A percentile compares a stretch with the other conserved stretches of the same genome.
Conservation (phyloP, 2,888 invertebrate species). For the Apocheima hispidaria region DNA sequence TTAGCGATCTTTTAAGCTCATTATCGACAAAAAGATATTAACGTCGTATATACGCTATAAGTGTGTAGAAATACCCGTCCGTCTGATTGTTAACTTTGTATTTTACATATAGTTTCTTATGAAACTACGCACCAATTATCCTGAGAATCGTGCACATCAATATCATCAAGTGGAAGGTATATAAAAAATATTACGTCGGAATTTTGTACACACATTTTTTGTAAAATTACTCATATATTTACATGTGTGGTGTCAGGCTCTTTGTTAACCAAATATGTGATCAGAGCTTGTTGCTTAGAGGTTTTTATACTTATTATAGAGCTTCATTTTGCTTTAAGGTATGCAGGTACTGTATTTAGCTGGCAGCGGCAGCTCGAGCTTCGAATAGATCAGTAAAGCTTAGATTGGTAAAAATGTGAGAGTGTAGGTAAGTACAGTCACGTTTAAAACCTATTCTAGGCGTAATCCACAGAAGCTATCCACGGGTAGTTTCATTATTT, state of each 20-base stretch:
- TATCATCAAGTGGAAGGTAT: constrained; percentile 13
- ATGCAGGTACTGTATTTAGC: neutral
- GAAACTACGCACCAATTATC: constrained; percentile 9
- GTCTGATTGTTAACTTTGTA: neutral
- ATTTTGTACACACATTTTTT: constrained; percentile 8
- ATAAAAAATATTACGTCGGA: constrained; percentile 3
- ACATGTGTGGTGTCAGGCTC: neutral
- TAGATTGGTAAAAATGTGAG: neutral
- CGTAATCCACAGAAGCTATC: too few relatives aligned
- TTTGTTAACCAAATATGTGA: constrained; percentile 20
- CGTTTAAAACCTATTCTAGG: too few relatives aligned
- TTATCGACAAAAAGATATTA: too few relatives aligned
- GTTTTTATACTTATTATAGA: neutral
- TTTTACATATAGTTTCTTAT: constrained; percentile 9
- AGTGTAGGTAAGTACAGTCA: too few relatives aligned
- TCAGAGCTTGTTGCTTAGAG: neutral
- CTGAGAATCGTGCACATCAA: constrained; percentile 24
- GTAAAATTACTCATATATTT: constrained; percentile 19
- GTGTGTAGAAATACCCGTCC: neutral
- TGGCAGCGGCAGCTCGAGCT: neutral
- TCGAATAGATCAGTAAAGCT: neutral
- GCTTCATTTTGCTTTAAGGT: neutral
- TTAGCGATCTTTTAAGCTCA: too few relatives aligned
- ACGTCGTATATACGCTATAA: neutral
- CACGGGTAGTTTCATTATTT: too few relatives aligned